Base-by-base conservation (phyloP, 2,888 invertebrate species). In the Drosophila koepferae region DNA sequence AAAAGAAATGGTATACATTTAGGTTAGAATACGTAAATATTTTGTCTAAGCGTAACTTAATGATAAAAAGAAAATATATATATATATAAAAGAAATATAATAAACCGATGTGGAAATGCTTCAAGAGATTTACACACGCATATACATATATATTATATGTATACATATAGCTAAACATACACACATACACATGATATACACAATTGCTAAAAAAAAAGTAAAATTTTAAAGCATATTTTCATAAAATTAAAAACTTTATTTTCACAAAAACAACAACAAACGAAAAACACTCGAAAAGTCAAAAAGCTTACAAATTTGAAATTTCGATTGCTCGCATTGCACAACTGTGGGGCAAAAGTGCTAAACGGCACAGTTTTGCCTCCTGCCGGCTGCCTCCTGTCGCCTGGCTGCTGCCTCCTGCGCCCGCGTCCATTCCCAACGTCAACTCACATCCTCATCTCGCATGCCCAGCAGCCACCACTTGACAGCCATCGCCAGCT, bases 1-100 rank as follows among this genome's bases (percentile, higher is more conserved):
- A 51, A 76, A 74, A 77, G 76, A 77, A 63, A 87, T 83, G 80
- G 81, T 86, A 88, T 81, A 84, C 81, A 89, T 82, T 74, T 86
- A 86, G 85, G 85, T 65, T 86, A 86, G 85, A 86, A 88, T 86
- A 86, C 89, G 85, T 86, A 86, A 86, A 78, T 86, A 86, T 85
- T 85, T 85, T 85, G 89, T 85, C 71, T 85, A 86, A 86, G 85
- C 70, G 80, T 86, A 89, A 84, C 74, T 86, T 86, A 88, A 85
- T 81, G 83, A 80, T 88, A 86, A 77, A 48, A 28, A 28, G 16
- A 28, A n/a, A 69, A 80, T 72, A 83, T 73, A 72, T 68, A 60
- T 38, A 66, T 8, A 40, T 16, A 34, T 20, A 36, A 8, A 8
- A 53, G 14, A 23, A 54, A 40, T 1, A 34, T 18, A 6, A 34